Evolutionary conservation across 1,140 invertebrate species (phyloP), one percentile per base, ranked within the genome.

Genomic region (Atta texana): DNA sequence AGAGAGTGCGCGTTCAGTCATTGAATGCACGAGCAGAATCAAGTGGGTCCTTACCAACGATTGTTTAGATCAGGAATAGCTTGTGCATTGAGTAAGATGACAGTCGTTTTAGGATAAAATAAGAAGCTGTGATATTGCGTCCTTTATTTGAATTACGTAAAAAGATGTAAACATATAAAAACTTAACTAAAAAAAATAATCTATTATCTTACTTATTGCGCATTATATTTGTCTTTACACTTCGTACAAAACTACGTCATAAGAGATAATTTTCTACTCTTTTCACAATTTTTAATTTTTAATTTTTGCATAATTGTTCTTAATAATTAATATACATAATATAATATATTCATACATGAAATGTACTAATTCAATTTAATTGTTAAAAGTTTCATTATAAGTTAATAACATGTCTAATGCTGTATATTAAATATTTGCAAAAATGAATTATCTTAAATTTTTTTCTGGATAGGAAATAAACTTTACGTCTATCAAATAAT

Each of bases 21-120:
- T 14, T 53, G 28, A 78, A 80, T 80, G 34, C 31, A 55, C 59
- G 18, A 68, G 21, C 51, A 44, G 61, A 84, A 71, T 87, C 21
- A 69, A 87, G 74, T 57, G 53, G 39, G 63, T 14, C 51, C 53
- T 85, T 77, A 78, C 8, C 49, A 24, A 68, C 31, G 21, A 68
- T 80, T 53, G 76, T 80, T 80, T 80, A 44, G n/a, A 34, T 80
- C 61, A 68, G n/a, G 12, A 24, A 49, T 28, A 4, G 28, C 12
- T 80, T 44, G 44, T 57, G n/a, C 14, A 51, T 7, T 24, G 3
- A 68, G 55, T 57, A 14, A 44, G 44, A 68, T 31, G 14, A 39
- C 10, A 12, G 0, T 24, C 2, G n/a, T n/a, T 57, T 81, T 49
- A 28, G 18, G 6, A 64, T 44, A 24, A 21, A 69, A 24, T 55